Evolutionary conservation across 2,797 vertebrate genomes (phyloP), one percentile per base, ranked within the genome.

Genomic region (Hippocampus kuda): DNA sequence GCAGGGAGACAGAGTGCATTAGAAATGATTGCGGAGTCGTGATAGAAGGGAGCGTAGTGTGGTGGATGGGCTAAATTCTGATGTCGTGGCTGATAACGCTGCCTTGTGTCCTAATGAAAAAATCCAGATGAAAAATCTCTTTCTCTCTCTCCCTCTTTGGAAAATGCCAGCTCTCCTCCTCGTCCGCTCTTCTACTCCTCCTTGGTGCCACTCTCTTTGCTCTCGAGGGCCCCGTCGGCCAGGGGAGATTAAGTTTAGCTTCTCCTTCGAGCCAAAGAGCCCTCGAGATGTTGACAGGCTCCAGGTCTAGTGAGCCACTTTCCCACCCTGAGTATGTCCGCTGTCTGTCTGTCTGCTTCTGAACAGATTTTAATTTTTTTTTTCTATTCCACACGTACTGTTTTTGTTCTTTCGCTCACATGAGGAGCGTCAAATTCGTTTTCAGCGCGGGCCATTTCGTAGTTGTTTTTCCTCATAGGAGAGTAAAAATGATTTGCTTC

Each of bases 71-170:
- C 72, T 78, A 76, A 69, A 82, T 83, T 85, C 81, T 78, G 86
- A 87, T 86, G 77, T 81, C 80, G 80, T 76, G 74, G 73, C 34
- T 67, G 85, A 86, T 88, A 85, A 80, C 75, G 77, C 71, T 77
- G 72, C 75, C 70, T 78, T 70, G 70, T 79, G 79, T 83, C 70
- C 71, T 79, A 81, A 84, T 85, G 80, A 82, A 79, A 84, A 79
- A 70, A 64, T 15, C 1, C 60, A 70, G 83, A 86, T 84, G 66
- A 38, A 81, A 85, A 81, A 85, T 83, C 84, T 65, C 44, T 34
- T 65, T 48, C 63, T 74, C 51, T 83, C 83, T 68, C 44, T 34
- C 68, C 46, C 63, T 74, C 49, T 65, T 71, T 72, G 72, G 73
- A 81, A 81, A 81, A 73, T 51, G 65, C 74, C 42, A 69, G 46